Evolutionary conservation across 2,888 invertebrate species (phyloP), one percentile per base, ranked within the genome.

Genomic region (Atrina japonica): DNA sequence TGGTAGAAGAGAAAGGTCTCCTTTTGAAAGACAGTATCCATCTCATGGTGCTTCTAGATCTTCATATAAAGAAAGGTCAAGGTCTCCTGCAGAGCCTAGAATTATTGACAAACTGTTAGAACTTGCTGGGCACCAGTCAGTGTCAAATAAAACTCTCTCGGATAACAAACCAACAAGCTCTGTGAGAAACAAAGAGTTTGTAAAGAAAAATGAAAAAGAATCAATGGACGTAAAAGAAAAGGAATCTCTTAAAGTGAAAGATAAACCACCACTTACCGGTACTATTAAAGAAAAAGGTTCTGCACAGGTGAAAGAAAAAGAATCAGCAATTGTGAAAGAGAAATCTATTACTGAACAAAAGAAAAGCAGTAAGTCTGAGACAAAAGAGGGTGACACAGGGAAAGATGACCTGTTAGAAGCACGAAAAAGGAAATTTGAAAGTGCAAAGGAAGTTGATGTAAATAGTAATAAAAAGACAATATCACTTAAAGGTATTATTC

Each of bases 401-500:
- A 52, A 41, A 16, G 49, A 29, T 23, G 29, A 43, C 14, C 30
- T 74, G 56, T 59, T 83, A 43, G 83, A 81, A 52, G 83, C 81
- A 6, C 75, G 83, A 11, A 73, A 66, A 55, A 78, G 73, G 60
- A 82, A 82, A 56, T 80, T 83, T 74, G 73, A 74, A 60, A 63
- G 53, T 9, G 58, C 59, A 11, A 65, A 59, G 59, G 66, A 63
- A 18, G 66, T 70, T 27, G 66, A 67, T 50, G 47, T 47, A 18
- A 64, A 53, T n/a, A 65, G 68, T 16, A 53, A 64, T n/a, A 75
- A 70, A 30, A 81, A 80, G 53, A 82, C 76, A 25, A 78, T 83
- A 56, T 83, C 83, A n/a, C 72, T 83, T 23, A 83, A 82, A 71
- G 79, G 79, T 23, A 83, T 82, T 45, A 65, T 73, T 5, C 58